A percentile compares a stretch with the other conserved stretches of the same genome.
These are phyloP conservation scores for Verasper variegatus DNA, from an alignment of 2,113 vertebrate species.

Conservation along the genomic window DNA sequence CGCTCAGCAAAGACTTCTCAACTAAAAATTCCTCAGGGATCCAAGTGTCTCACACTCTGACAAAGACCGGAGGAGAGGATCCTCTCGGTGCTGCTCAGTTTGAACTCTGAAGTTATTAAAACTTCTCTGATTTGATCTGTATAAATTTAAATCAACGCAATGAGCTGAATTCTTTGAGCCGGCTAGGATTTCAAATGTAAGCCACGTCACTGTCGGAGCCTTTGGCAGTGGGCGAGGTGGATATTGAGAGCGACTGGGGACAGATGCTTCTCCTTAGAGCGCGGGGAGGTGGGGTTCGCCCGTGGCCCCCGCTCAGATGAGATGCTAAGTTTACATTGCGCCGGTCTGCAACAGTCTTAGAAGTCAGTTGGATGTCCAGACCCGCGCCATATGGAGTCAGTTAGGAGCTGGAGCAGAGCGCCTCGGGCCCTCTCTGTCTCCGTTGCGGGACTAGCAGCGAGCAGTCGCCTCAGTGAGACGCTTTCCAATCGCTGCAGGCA, in stretches of 20 bases:
- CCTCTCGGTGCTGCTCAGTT: conserved; percentile 33
- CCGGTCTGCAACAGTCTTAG: conserved; percentile 67
- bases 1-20: conserved; percentile 55
- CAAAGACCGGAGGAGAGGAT: conserved; percentile 27
- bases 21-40: conserved; percentile 45
- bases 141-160: conserved; percentile 21
- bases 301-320: conserved; percentile 52
- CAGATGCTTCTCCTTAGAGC: conserved; percentile 66
- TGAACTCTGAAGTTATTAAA: conserved; percentile 42
- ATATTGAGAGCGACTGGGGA: conserved; percentile 48
- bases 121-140: conserved; percentile 13
- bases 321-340: conserved; percentile 72
- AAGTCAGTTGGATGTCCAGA: conserved; percentile 78
- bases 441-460: conserved; percentile 46
- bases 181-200: conserved; percentile 31
- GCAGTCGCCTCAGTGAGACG: conserved; percentile 53
- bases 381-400: conserved; percentile 73
- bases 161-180: background rate
- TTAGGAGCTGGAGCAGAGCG: conserved; percentile 66
- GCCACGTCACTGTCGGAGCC: conserved; percentile 28
- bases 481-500: conserved; percentile 60
- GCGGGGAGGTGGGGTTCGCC: conserved; percentile 24
- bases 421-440: conserved; percentile 63
- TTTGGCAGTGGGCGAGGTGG: conserved; percentile 40
- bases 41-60: conserved; percentile 41